Evolutionary conservation across 2,888 invertebrate species (phyloP), one percentile per base, ranked within the genome.

Genomic region (Leucophenga montana): DNA sequence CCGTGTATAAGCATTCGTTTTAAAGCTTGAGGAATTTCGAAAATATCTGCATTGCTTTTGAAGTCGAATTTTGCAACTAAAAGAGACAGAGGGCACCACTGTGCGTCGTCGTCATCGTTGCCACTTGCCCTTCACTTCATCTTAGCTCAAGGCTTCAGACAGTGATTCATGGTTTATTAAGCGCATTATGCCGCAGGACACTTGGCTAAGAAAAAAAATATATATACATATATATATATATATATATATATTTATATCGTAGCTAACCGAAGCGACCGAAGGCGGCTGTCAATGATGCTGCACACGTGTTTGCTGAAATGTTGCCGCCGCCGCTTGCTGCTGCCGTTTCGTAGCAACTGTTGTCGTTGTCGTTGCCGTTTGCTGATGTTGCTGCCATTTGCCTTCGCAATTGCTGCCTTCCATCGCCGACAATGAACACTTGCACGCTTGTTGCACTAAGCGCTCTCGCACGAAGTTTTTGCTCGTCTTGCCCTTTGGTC

Each of bases 121-220:
- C 70, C 69, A 71, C 31, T 44, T n/a, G 69, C 68, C 67, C 20
- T 16, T 39, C 14, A 33, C 73, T 72, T 74, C 75, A 76, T 71
- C 80, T 78, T 78, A 83, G 78, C 76, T 78, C 77, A 75, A 78
- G 77, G 76, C 66, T 75, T 80, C 80, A 80, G 82, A 82, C 82
- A 82, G 84, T 86, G 86, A 86, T 86, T 86, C 86, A 86, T 86
- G 86, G 86, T 86, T 86, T 86, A 86, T 86, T 86, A 86, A 86
- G 86, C 86, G 84, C 82, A 86, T 86, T 86, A 86, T 85, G 84
- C 86, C 84, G 85, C 84, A 85, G 83, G 82, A 84, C 73, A 79
- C 84, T 82, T 81, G 50, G 50, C 50, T n/a, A 59, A 61, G 57
- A 66, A 44, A 48, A 57, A 44, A 73, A 56, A 69, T 71, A 65